Base-by-base conservation (phyloP, 2,888 invertebrate genomes). In the Chydorus sphaericus region DNA sequence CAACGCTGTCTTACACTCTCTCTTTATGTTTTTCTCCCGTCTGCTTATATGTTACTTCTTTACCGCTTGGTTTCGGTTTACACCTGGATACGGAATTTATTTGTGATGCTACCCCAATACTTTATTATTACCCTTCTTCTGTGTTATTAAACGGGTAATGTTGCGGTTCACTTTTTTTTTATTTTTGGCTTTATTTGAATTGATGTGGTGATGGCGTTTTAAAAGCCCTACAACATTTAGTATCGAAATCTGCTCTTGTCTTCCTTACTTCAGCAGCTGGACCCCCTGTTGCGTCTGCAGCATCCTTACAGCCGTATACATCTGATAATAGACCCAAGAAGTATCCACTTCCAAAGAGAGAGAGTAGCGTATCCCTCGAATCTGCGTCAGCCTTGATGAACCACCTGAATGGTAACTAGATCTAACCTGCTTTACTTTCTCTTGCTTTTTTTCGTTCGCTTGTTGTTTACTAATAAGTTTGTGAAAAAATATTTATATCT, bases 231-330 rank as follows among this genome's bases (percentile, higher is more conserved):
- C 28, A 36, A 36, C 55, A 55, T 20, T 55, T 55, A 39, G 48
- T 55, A 20, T 48, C 55, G 31, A 55, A 48, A 36, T 55, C 55
- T 20, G 33, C 55, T 55, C 31, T 55, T 31, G 31, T 55, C 33
- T 49, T 55, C 29, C 55, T 55, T 33, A 49, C 48, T 11, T 48
- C 55, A 37, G 48, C 55, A 31, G 54, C 36, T 30, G 54, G 54
- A 28, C 33, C 44, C 7, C 50, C 50, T 5, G 14, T 36, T 10
- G 36, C 52, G 31, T 36, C 52, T 33, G 52, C 52, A 7, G 33
- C 52, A 14, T 33, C 52, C 10, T 26, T 36, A 10, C 20, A 16
- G 23, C 52, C 50, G 26, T 50, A 29, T n/a, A n/a, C 16, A 23
- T 28, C 48, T 48, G 23, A 28, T n/a, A n/a, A n/a, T n/a, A n/a